These are phyloP conservation scores for Dolichopus griseipennis DNA, from an alignment of 2,888 invertebrate species.

Conservation along the genomic window DNA sequence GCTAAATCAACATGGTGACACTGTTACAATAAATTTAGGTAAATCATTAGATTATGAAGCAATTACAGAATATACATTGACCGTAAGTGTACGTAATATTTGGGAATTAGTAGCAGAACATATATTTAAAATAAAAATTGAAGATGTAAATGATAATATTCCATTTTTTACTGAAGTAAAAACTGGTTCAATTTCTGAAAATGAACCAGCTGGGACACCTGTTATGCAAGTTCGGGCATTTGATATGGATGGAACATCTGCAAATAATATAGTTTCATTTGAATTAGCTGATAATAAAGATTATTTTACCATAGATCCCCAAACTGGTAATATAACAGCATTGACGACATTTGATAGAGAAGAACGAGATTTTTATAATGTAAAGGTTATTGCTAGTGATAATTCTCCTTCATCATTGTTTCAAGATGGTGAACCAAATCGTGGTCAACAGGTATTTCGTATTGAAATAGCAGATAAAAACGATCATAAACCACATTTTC, in stretches of 20 bases:
- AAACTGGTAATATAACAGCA: conserved; percentile 85
- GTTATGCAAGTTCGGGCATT: conserved; percentile 81
- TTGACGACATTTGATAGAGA: conserved; percentile 78
- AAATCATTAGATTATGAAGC: conserved; percentile 75
- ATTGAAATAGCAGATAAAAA: conserved; percentile 93
- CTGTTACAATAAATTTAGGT: conserved; percentile 66
- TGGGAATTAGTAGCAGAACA: conserved; percentile 71
- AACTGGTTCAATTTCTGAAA: conserved; percentile 75
- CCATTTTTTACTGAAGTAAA: conserved; percentile 76
- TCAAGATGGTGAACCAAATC: conserved; percentile 59
- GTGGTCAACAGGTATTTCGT: conserved; percentile 69
- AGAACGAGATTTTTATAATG: conserved; percentile 70
- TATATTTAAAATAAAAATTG: conserved; percentile 65
- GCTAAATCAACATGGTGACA: conserved; percentile 56
- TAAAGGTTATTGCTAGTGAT: conserved; percentile 85
- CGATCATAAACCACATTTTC: conserved; percentile 88
- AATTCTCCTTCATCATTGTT: conserved; percentile 74
- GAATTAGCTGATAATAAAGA: conserved; percentile 59
- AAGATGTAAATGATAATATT: conserved; percentile 86
- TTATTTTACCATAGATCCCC: conserved; percentile 70
- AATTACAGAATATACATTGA: conserved; percentile 72
- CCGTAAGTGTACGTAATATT: conserved; percentile 73
- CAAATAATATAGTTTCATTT: conserved; percentile 74
- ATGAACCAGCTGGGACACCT: conserved; percentile 70
- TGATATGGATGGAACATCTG: conserved; percentile 75